Base-by-base conservation (phyloP, 2,113 vertebrate species). In the Oophaga pumilio region DNA sequence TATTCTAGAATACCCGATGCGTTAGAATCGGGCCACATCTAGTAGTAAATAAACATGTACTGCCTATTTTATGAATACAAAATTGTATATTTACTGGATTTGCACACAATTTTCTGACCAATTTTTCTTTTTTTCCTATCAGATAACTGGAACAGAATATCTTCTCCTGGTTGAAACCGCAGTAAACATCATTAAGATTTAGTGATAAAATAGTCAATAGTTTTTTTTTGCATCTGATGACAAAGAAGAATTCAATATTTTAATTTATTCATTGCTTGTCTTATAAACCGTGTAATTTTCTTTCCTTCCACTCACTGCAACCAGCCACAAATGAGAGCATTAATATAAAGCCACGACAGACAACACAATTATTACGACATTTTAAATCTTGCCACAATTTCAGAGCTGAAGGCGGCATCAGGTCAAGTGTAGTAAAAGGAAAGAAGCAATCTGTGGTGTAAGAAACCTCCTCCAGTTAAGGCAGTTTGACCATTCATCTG, bases 351-450 rank as follows among this genome's bases (percentile, higher is more conserved):
- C 56, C 73, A 79, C 20, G 28, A 82, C 15, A 82, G 66, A 43
- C 2, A 62, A 64, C 71, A 88, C 86, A 76, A 66, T 88, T 69
- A 88, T 76, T 76, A 88, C 64, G 79, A 76, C 79, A 83, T 64
- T 74, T 82, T 76, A 82, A 82, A 87, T 87, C 86, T 82, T 11
- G 79, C 79, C 11, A 69, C 74, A 74, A 87, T 88, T 76, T 76
- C 57, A 52, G 79, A 76, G 69, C 78, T 64, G 68, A 53, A 28
- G 64, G 79, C 86, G 26, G 22, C 28, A 50, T n/a, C 68, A 26
- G 85, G 18, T 52, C 18, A 7, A 26, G 50, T 49, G 64, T 74
- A 82, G 82, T 81, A 81, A 74, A 52, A 43, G 9, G 28, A 13
- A 12, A 24, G 71, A 76, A 64, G 57, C 24, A 43, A 43, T 76